Evolutionary conservation across 92 coral and sea anemone genomes (phyloP).

Genomic region (Desmophyllum pertusum): DNA sequence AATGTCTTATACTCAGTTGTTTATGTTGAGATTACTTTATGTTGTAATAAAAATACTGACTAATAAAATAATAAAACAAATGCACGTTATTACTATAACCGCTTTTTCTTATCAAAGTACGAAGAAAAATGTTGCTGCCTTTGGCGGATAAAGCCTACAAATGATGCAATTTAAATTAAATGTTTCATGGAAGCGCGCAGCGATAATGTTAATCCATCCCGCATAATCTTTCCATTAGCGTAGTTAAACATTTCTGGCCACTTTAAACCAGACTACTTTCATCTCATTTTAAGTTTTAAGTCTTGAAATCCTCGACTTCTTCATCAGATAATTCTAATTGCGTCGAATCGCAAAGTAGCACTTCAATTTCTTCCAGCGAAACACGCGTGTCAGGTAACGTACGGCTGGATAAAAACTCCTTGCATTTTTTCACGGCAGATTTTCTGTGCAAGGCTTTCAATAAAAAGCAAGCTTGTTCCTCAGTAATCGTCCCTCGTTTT

Average conservation of each 20-base stretch:
- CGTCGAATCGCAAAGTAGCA: conserved; percentile 42
- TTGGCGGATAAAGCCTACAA: neutral
- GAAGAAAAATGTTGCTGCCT: neutral
- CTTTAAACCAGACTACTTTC: neutral
- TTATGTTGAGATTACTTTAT: neutral
- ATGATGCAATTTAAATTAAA: neutral
- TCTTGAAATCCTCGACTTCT: neutral
- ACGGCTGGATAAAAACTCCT: conserved; percentile 53
- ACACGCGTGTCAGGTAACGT: conserved; percentile 49
- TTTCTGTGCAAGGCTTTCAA: conserved; percentile 56
- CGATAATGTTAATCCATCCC: neutral
- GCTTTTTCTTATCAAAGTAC: neutral
- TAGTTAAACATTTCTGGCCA: neutral
- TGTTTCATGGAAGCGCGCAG: neutral
- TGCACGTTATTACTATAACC: no score
- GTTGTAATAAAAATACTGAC: neutral
- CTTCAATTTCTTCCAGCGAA: conserved; percentile 56
- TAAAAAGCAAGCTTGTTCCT: conserved; percentile 60
- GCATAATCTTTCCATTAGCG: neutral
- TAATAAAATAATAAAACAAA: neutral
- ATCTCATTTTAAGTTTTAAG: neutral
- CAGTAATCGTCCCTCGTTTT: conserved; percentile 51
- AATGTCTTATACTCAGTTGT: neutral
- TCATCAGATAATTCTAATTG: conserved; percentile 37
- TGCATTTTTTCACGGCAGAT: conserved; percentile 37